Evolutionary conservation across 2,797 vertebrate species (phyloP).

Genomic region (Kryptopterus vitreolus): DNA sequence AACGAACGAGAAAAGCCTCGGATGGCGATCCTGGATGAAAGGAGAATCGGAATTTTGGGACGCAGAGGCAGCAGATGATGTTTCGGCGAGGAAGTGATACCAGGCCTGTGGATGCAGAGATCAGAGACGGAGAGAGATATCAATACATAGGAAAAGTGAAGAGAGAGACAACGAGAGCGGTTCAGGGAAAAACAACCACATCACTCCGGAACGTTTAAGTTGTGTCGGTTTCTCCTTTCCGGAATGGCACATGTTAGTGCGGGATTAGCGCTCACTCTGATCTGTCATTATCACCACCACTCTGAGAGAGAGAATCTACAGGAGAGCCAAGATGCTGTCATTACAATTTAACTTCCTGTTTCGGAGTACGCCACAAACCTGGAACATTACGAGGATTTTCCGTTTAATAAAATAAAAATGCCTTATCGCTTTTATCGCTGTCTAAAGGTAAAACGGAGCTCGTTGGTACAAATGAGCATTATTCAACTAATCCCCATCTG

Average conservation of each 20-base stretch:
- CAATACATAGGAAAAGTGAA: constrained; percentile 52
- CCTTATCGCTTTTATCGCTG: too few relatives aligned
- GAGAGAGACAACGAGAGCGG: constrained; percentile 64
- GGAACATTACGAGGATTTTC: background rate
- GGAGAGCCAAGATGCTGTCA: background rate
- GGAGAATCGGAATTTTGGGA: background rate
- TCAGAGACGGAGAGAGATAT: background rate
- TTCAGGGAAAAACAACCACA: constrained; percentile 3
- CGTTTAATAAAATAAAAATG: background rate
- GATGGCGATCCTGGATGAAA: background rate
- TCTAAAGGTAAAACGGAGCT: background rate
- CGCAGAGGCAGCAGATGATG: background rate
- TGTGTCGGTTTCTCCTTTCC: background rate
- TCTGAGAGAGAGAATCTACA: background rate
- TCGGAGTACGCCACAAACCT: background rate
- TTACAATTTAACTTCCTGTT: background rate
- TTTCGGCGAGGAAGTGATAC: background rate
- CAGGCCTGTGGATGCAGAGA: constrained; percentile 67
- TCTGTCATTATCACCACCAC: background rate
- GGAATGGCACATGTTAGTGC: background rate
- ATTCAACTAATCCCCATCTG: background rate
- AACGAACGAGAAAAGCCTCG: background rate
- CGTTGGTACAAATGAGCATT: too few relatives aligned
- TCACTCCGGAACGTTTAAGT: background rate
- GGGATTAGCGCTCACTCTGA: background rate